Evolutionary conservation across 1,140 invertebrate genomes (phyloP).

Genomic region (Tetramorium alpestre): DNA sequence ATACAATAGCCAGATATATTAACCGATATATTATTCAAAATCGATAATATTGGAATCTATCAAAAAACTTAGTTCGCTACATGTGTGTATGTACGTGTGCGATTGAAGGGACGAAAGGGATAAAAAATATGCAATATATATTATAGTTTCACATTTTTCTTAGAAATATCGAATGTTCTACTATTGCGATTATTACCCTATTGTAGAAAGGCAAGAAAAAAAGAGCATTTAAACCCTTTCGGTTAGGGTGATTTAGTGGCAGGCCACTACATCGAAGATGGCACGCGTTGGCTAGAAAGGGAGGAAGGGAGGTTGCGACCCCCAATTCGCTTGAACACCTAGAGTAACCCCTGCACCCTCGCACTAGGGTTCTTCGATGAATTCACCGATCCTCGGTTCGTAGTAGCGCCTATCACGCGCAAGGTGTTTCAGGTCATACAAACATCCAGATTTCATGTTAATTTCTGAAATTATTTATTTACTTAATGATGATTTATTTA

Average conservation of each 20-base stretch:
- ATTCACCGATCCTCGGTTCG: slow-evolving; percentile 77
- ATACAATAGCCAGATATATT: too few relatives aligned
- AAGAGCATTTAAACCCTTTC: slow-evolving; percentile 82
- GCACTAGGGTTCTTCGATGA: slow-evolving; percentile 75
- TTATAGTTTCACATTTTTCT: background rate
- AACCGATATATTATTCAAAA: background rate
- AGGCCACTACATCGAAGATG: slow-evolving; percentile 83
- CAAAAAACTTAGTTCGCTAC: background rate
- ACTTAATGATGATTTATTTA: background rate
- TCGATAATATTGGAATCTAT: background rate
- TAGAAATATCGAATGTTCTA: slow-evolving; percentile 53
- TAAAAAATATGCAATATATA: background rate
- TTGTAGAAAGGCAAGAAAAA: slow-evolving; percentile 66
- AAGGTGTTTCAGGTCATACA: slow-evolving; percentile 68
- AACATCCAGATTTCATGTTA: background rate
- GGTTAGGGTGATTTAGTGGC: slow-evolving; percentile 72
- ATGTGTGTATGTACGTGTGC: background rate
- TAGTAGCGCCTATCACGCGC: slow-evolving; percentile 70
- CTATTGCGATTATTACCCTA: slow-evolving; percentile 47
- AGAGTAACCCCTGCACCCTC: slow-evolving; percentile 80
- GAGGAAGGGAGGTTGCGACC: slow-evolving; percentile 70
- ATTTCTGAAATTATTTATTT: background rate
- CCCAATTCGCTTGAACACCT: slow-evolving; percentile 80
- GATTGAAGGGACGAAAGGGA: background rate
- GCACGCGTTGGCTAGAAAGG: slow-evolving; percentile 80